A percentile compares a stretch with the other conserved stretches of the same genome.
Evolutionary conservation across 1,140 invertebrate species (phyloP).

Genomic region (Thaumatotibia leucotreta): DNA sequence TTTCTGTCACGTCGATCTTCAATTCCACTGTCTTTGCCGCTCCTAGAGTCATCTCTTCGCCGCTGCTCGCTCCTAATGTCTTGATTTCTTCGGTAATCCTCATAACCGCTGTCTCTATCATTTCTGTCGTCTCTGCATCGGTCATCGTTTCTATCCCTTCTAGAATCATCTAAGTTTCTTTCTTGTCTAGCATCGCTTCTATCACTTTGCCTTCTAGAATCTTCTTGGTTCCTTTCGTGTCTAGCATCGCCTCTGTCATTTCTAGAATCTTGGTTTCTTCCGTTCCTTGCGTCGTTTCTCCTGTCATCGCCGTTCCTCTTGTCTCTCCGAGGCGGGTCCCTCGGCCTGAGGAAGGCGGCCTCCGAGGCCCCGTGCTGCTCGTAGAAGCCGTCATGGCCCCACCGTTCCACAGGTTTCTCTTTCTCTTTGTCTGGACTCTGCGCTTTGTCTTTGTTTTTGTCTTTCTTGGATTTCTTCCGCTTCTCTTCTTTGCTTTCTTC

Average conservation of each 20-base stretch:
- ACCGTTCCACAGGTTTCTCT: conserved; percentile 41
- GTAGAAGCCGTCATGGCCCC: conserved; percentile 68
- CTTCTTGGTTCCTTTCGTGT: not conserved
- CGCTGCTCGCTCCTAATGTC: conserved; percentile 16
- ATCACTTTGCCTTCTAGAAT: conserved; percentile 18
- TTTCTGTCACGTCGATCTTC: conserved; percentile 1
- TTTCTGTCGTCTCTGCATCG: conserved; percentile 19
- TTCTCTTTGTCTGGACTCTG: conserved; percentile 32
- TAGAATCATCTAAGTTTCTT: no score
- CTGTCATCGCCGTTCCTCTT: no score
- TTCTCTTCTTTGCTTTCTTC: conserved; percentile 44
- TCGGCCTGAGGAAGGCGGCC: conserved; percentile 30
- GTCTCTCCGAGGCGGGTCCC: conserved; percentile 24
- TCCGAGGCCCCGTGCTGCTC: conserved; percentile 49
- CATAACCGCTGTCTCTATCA: conserved; percentile 14
- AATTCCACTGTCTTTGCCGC: conserved; percentile 14
- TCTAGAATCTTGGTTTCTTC: no score
- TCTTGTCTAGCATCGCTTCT: no score
- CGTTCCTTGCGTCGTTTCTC: conserved; percentile 9
- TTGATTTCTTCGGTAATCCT: conserved; percentile 7
- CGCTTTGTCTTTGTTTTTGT: conserved; percentile 36
- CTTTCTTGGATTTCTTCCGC: conserved; percentile 36
- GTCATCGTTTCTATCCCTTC: conserved; percentile 25
- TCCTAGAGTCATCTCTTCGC: conserved; percentile 15
- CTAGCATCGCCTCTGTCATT: not conserved